Conservation (phyloP, 2,888 invertebrate genomes). For the Drosophila niveifrons region DNA sequence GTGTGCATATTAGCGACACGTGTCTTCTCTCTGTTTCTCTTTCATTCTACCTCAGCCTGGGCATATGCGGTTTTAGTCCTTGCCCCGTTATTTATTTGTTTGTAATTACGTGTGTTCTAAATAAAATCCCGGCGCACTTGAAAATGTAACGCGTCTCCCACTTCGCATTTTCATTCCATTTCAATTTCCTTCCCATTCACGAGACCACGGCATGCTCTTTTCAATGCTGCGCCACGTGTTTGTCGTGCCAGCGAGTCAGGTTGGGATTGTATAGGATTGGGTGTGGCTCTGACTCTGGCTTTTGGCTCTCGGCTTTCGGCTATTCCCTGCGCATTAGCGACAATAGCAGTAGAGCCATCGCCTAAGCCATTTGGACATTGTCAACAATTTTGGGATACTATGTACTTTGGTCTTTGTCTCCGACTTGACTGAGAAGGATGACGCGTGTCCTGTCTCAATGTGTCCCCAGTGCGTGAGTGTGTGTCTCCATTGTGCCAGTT, state of each 20-base stretch:
- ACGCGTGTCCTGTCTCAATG: constrained; percentile 56
- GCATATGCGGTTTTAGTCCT: constrained; percentile 64
- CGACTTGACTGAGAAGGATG: constrained; percentile 26
- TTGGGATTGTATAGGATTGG: constrained; percentile 21
- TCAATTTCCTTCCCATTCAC: constrained; percentile 17
- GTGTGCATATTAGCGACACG: constrained; percentile 74
- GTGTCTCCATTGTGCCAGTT: constrained; percentile 60
- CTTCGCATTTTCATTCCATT: constrained; percentile 16
- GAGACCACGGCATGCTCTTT: constrained; percentile 65
- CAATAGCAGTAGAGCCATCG: constrained; percentile 40
- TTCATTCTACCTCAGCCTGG: not conserved
- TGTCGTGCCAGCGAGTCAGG: constrained; percentile 8
- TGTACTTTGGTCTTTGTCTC: constrained; percentile 46
- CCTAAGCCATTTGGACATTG: constrained; percentile 75
- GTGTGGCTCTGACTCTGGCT: not conserved
- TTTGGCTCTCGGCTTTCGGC: not conserved
- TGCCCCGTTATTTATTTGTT: constrained; percentile 80
- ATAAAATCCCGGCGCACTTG: constrained; percentile 76
- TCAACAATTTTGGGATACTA: constrained; percentile 59
- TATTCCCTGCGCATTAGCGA: constrained; percentile 70
- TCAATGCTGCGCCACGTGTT: constrained; percentile 57
- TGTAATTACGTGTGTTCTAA: constrained; percentile 82
- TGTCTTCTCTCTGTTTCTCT: constrained; percentile 40
- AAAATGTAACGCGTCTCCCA: constrained; percentile 53
- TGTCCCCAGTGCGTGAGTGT: not conserved